Percentiles rank a stretch among this genome's conserved stretches.
Evolutionary conservation across 2,888 invertebrate species (phyloP).

Genomic region (Luffia ferchaultella): DNA sequence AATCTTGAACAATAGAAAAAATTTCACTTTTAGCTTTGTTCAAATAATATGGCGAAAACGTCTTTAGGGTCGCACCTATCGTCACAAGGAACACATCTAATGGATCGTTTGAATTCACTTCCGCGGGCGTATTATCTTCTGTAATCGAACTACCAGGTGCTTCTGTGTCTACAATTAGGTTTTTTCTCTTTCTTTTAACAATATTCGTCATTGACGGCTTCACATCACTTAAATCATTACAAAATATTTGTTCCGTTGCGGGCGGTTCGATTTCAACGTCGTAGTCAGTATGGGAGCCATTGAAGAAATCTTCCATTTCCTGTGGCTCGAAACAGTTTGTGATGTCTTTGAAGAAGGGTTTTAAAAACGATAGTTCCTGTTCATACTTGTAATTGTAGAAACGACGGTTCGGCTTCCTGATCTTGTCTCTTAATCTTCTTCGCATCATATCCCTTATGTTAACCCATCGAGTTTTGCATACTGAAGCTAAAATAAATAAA

Average conservation of each 20-base stretch:
- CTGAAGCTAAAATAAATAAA: conserved; percentile 26
- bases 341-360: conserved; percentile 37
- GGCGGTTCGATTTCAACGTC: conserved; percentile 26
- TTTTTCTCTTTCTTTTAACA: conserved; percentile 19
- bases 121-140: conserved; percentile 7
- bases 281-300: conserved; percentile 22
- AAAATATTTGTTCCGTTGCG: conserved; percentile 19
- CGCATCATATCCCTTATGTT: conserved; percentile 55
- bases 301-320: conserved; percentile 29
- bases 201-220: conserved; percentile 24
- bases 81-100: conserved; percentile 45
- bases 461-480: conserved; percentile 47
- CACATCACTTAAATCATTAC: conserved; percentile 18
- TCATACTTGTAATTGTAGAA: conserved; percentile 48
- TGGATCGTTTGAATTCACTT: conserved; percentile 33
- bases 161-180: conserved; percentile 18
- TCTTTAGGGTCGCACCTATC: conserved; percentile 41
- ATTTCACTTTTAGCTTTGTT: conserved; percentile 56
- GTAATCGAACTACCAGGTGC: conserved; percentile 16
- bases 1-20: conserved; percentile 53
- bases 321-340: conserved; percentile 18
- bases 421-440: conserved; percentile 33
- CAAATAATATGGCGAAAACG: conserved; percentile 42
- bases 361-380: conserved; percentile 39
- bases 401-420: conserved; percentile 29